phyloP scores from a whole-genome alignment of 2,888 invertebrate species.

The Caenorhabditis sinica region DNA sequence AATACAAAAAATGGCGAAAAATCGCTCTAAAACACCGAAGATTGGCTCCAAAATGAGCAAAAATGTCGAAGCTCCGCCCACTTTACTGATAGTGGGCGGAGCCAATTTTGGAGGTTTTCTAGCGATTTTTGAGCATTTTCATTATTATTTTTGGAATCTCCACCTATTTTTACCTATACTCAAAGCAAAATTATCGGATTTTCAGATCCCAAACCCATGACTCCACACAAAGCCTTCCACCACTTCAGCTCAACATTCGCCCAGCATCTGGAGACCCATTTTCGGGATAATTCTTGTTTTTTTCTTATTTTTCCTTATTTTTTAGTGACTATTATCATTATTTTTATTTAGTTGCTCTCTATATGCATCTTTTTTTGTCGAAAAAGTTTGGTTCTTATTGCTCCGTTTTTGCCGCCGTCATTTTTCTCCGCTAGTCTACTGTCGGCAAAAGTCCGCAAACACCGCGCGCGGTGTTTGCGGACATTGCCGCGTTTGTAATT shows the following conservation, averaged over 20 bases:
- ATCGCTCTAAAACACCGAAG: too few relatives aligned
- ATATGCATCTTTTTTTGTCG: not conserved
- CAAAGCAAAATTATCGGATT: too few relatives aligned
- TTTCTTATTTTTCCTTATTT: not conserved
- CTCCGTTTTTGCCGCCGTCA: not conserved
- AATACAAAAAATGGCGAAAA: not conserved
- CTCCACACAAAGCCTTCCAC: conserved; percentile 41
- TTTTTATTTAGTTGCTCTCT: not conserved
- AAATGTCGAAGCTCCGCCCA: too few relatives aligned
- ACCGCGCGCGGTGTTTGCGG: conserved; percentile 19
- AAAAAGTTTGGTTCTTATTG: not conserved
- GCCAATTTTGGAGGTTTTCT: too few relatives aligned
- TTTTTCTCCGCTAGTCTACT: conserved; percentile 18
- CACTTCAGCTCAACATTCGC: conserved; percentile 52
- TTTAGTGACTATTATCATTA: not conserved
- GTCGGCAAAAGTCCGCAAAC: conserved; percentile 40
- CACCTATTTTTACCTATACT: too few relatives aligned
- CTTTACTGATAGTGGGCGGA: too few relatives aligned
- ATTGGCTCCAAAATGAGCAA: too few relatives aligned
- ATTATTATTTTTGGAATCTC: too few relatives aligned
- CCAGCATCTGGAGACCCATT: conserved; percentile 53
- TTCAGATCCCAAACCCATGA: conserved; percentile 44
- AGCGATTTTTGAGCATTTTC: too few relatives aligned
- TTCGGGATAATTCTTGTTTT: conserved; percentile 24
- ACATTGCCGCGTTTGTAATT: conserved; percentile 27